Base-by-base conservation (phyloP, 2,888 invertebrate species). In the Mechanitis mazaeus region DNA sequence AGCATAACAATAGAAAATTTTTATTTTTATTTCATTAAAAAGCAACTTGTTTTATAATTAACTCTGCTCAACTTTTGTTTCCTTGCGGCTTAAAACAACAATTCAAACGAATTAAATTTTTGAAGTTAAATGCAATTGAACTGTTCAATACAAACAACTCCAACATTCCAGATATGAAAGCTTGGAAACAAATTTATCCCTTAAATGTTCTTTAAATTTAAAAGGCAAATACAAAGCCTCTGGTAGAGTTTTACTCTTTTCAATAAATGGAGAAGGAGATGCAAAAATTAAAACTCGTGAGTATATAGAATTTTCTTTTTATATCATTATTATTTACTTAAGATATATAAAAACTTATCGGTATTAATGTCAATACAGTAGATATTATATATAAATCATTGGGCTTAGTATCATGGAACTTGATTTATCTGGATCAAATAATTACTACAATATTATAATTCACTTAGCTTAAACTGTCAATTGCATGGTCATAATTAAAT, bases 261-360 rank as follows among this genome's bases (percentile, higher is more conserved):
- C 74, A 0, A 78, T 86, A 20, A 78, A 85, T 38, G 86, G 86
- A 2, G 83, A 86, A 33, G 86, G 86, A 33, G 80, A 85, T 35
- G 81, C 84, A 1, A 82, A 81, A 72, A 73, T 86, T 57, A 84
- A 77, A 73, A 55, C 65, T 38, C 68, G 69, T 68, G 62, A 66
- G 67, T 65, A 12, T 38, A 47, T 28, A 2, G 20, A 53, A 33
- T 35, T 33, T n/a, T 45, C 20, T 20, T 20, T 20, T 20, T 20
- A 20, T 20, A 20, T 20, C 20, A 20, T 20, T 20, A 20, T 20
- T 20, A 20, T 20, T 20, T 20, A 20, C 20, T 20, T 20, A 20
- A 20, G 20, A 20, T 20, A 20, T 20, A 20, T 20, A 20, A 20
- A 20, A 20, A 20, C 20, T 20, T 20, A 20, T 20, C 20, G 0